These are phyloP conservation scores for Calliphora vomitoria DNA, from an alignment of 2,888 invertebrate genomes.

Conservation along the genomic window DNA sequence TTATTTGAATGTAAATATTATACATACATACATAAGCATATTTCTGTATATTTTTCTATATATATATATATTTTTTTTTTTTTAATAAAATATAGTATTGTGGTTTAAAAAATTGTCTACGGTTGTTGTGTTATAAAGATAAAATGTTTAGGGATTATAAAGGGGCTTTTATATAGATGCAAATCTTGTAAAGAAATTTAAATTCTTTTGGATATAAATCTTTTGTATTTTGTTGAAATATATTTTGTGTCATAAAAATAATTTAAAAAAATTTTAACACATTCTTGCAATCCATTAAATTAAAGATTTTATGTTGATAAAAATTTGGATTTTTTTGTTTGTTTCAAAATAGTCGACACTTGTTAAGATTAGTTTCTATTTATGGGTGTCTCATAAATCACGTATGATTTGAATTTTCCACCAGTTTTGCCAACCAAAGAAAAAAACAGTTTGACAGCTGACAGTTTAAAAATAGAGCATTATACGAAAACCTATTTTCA, in stretches of 20 bases:
- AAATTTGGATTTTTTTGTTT: background rate
- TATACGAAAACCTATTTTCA: too few relatives aligned
- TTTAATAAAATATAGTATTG: constrained; percentile 19
- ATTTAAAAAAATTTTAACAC: constrained; percentile 36
- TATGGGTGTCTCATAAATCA: background rate
- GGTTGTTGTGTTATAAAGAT: constrained; percentile 1
- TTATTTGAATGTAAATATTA: background rate
- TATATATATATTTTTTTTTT: background rate
- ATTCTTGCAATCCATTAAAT: constrained; percentile 2
- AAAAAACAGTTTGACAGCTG: too few relatives aligned
- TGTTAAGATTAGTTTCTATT: background rate
- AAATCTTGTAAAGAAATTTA: constrained; percentile 31
- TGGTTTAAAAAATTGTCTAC: background rate
- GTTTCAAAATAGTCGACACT: too few relatives aligned
- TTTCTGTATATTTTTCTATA: background rate
- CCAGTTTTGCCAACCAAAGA: too few relatives aligned
- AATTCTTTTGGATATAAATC: constrained; percentile 24
- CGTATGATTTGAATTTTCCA: background rate
- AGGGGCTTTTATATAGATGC: constrained; percentile 18
- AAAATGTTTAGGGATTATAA: constrained; percentile 44
- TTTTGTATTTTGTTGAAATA: constrained; percentile 14
- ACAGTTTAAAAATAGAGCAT: too few relatives aligned
- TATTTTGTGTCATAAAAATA: constrained; percentile 20
- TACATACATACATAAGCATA: background rate
- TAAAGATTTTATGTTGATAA: constrained; percentile 9